Evolutionary conservation across 2,797 vertebrate species (phyloP).

Genomic region (Microctenopoma lineatum): DNA sequence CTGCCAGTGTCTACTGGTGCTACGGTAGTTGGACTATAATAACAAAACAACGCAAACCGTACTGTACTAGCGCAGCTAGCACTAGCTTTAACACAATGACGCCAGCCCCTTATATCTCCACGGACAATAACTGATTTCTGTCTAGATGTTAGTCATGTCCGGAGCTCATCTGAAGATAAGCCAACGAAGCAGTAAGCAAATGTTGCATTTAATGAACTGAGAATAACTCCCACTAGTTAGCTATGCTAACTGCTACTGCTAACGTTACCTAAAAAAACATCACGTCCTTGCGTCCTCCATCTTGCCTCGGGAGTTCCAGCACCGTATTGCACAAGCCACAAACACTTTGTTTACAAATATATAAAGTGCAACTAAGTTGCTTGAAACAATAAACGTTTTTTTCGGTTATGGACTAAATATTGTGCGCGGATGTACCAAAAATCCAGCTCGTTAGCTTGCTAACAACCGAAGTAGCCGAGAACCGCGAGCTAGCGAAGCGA

Average conservation of each 20-base stretch:
- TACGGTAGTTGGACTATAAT: conserved; percentile 53
- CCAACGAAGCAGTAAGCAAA: neutral
- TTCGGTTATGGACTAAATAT: conserved; percentile 16
- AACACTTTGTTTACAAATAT: conserved; percentile 82
- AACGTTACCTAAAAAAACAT: conserved; percentile 80
- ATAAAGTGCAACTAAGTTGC: conserved; percentile 64
- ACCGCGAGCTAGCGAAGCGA: conserved; percentile 74
- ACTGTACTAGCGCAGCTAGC: conserved; percentile 74
- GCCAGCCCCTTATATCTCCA: conserved; percentile 3
- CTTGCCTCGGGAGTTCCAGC: conserved; percentile 89
- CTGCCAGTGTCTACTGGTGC: conserved; percentile 16
- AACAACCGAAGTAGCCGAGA: conserved; percentile 69
- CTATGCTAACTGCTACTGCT: conserved; percentile 72
- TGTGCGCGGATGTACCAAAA: conserved; percentile 40
- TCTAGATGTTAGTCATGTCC: neutral
- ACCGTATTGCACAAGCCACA: conserved; percentile 82
- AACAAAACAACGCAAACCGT: conserved; percentile 80
- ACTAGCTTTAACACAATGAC: conserved; percentile 51
- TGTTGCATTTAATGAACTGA: neutral
- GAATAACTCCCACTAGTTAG: conserved; percentile 55
- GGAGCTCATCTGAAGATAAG: neutral
- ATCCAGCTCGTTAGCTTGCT: conserved; percentile 63
- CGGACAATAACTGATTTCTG: neutral
- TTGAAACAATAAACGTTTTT: conserved; percentile 5
- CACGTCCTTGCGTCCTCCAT: conserved; percentile 91